phyloP scores from a whole-genome alignment of 64 coral and sea anemone genomes.

The Acropora yongei region DNA sequence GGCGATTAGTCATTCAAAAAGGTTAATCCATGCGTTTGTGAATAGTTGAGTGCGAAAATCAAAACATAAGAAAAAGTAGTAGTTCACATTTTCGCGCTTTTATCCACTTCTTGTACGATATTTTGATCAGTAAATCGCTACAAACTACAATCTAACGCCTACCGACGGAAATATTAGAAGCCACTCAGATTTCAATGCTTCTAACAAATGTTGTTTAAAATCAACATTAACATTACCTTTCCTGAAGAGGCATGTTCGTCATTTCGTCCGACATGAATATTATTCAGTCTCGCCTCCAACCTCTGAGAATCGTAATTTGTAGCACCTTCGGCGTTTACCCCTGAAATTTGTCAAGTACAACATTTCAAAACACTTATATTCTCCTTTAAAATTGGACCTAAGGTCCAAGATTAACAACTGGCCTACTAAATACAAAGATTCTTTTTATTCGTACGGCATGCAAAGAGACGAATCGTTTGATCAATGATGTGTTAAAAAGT shows the following conservation, averaged over 20 bases:
- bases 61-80: neutral
- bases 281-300: conserved; percentile 27
- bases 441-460: too few relatives aligned
- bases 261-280: conserved; percentile 24
- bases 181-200: neutral
- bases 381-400: too few relatives aligned
- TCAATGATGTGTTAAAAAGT: too few relatives aligned
- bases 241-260: neutral
- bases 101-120: neutral
- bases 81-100: neutral
- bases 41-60: neutral
- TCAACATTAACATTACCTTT: neutral
- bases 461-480: neutral
- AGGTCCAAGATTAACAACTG: too few relatives aligned
- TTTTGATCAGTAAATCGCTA: neutral
- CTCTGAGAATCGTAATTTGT: conserved; percentile 30
- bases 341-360: neutral
- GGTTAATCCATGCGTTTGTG: conserved; percentile 7
- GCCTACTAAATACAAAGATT: too few relatives aligned
- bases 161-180: neutral
- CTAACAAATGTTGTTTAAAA: neutral
- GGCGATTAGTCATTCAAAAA: neutral
- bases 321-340: neutral
- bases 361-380: neutral
- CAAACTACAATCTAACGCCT: neutral